A percentile compares a stretch with the other conserved stretches of the same genome.
Evolutionary conservation across 2,797 vertebrate species (phyloP).

Genomic region (Coendou prehensilis): DNA sequence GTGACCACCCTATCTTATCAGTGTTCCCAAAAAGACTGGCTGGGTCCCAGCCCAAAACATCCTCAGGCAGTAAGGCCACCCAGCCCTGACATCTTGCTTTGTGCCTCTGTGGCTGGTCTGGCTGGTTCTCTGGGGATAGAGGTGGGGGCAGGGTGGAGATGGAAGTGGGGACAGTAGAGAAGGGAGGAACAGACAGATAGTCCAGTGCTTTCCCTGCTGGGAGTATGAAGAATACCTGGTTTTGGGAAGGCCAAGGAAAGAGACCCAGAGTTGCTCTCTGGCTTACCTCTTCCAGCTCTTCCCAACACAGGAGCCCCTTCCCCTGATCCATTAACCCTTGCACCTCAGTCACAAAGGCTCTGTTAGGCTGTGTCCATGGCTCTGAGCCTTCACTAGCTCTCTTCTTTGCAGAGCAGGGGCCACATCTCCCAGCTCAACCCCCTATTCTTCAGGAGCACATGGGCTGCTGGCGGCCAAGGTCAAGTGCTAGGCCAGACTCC

Average conservation of each 20-base stretch:
- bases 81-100: background rate
- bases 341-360: constrained; percentile 9
- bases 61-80: background rate
- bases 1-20: constrained; percentile 43
- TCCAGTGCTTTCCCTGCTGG: constrained; percentile 33
- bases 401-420: background rate
- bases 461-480: background rate
- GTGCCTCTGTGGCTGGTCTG: constrained; percentile 31
- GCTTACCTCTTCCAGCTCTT: constrained; percentile 41
- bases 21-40: constrained; percentile 9
- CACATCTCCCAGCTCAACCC: background rate
- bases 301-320: background rate
- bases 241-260: constrained; percentile 45
- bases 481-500: background rate
- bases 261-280: constrained; percentile 60
- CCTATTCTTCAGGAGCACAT: background rate
- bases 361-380: background rate
- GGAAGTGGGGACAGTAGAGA: background rate
- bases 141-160: background rate
- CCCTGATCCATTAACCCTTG: constrained; percentile 46
- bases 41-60: background rate
- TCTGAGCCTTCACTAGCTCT: constrained; percentile 55
- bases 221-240: constrained; percentile 60
- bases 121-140: background rate
- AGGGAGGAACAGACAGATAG: background rate